Percentiles rank a stretch among this genome's conserved stretches.
These are phyloP conservation scores for Pterophyllum scalare DNA, from an alignment of 2,113 vertebrate species.

Conservation along the genomic window DNA sequence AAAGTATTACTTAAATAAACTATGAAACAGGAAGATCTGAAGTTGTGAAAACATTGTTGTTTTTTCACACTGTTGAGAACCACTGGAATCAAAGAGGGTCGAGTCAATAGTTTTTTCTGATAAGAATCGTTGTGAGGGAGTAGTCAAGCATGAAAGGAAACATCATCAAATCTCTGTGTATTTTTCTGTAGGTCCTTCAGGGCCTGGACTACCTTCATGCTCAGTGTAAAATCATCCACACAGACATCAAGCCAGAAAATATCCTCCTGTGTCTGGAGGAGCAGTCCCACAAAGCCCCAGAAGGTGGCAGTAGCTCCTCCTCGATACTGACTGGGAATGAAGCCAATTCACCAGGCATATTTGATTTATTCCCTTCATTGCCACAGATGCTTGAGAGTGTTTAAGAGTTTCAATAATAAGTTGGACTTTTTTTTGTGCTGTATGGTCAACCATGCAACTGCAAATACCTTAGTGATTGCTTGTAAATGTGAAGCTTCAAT, in stretches of 20 bases:
- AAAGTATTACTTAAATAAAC: neutral
- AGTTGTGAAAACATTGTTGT: neutral
- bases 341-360: conserved; percentile 38
- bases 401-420: neutral
- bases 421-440: neutral
- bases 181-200: conserved; percentile 82
- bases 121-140: neutral
- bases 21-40: neutral
- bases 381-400: neutral
- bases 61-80: neutral
- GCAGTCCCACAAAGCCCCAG: conserved; percentile 66
- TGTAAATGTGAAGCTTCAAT: neutral
- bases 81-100: neutral
- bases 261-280: conserved; percentile 76
- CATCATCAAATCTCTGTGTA: neutral
- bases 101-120: neutral
- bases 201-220: conserved; percentile 86
- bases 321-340: conserved; percentile 6
- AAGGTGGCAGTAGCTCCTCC: conserved; percentile 32
- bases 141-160: neutral
- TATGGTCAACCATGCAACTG: neutral
- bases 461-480: neutral
- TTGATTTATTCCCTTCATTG: neutral
- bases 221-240: conserved; percentile 87
- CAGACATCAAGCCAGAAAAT: conserved; percentile 90